Evolutionary conservation across 2,797 vertebrate genomes (phyloP), one percentile per base, ranked within the genome.

Genomic region (Myripristis jacobus): DNA sequence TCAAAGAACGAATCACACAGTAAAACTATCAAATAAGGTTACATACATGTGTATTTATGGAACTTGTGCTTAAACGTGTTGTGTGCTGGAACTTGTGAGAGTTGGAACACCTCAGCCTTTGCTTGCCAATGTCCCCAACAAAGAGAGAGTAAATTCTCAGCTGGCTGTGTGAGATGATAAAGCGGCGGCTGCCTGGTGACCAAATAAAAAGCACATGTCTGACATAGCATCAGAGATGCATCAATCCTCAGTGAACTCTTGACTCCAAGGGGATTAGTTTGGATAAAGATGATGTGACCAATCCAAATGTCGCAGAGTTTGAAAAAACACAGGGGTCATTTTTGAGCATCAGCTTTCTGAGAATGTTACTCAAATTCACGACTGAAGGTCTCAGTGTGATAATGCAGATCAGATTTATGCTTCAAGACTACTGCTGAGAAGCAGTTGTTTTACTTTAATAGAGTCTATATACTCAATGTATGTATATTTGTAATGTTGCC

Each of bases 121-220:
- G 10, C n/a, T 64, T 36, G 24, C 67, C 77, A 62, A 31, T 44
- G 71, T 83, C 77, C 73, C 54, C 52, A 44, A 27, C 77, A 67
- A 75, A 80, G 79, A 6, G 18, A 54, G 34, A 75, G 72, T 41
- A 47, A 80, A 82, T 88, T 88, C 86, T 74, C 83, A 82, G 87
- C 77, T 88, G 89, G 83, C 80, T 83, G 68, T 83, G 83, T 81
- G 64, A 69, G 84, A 61, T 81, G 87, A 90, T 90, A 87, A 90
- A 81, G 66, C 80, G 73, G 2, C 1, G 58, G 75, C 82, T 79
- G 84, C 83, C 85, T 82, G 83, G 82, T 79, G 80, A 79, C 84
- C 82, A 89, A 92, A 92, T 88, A 81, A 81, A 90, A 91, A 91
- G 81, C 92, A 92, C 77, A 89, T 91, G 90, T 86, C 85, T 82